A percentile compares a stretch with the other conserved stretches of the same genome.
Evolutionary conservation across 2,888 invertebrate species (phyloP).

Genomic region (Mythimna impura): DNA sequence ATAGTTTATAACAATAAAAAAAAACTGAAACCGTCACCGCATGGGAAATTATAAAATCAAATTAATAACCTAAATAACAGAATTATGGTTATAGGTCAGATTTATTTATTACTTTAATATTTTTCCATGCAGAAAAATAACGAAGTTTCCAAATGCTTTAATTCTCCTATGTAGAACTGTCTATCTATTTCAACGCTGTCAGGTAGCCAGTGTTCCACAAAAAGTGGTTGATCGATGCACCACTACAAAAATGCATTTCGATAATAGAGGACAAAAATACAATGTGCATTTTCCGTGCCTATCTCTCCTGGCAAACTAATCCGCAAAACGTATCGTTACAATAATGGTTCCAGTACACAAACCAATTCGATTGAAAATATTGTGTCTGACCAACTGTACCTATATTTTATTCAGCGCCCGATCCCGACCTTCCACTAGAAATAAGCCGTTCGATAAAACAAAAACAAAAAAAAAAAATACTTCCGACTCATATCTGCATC

Average conservation of each 20-base stretch:
- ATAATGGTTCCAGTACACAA: conserved; percentile 66
- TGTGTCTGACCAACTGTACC: conserved; percentile 62
- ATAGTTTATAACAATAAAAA: too few species aligned
- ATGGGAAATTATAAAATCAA: too few species aligned
- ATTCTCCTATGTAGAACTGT: not conserved
- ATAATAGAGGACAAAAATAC: conserved; percentile 20
- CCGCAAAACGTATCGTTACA: conserved; percentile 59
- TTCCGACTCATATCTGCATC: conserved; percentile 53
- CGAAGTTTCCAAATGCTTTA: not conserved
- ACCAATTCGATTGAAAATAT: conserved; percentile 72
- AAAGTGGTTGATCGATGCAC: conserved; percentile 25
- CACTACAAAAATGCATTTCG: conserved; percentile 32
- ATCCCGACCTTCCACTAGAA: conserved; percentile 62
- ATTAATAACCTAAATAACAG: too few species aligned
- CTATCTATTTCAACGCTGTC: not conserved
- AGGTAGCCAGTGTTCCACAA: conserved; percentile 7
- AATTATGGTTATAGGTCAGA: too few species aligned
- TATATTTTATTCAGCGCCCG: conserved; percentile 75
- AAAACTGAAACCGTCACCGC: not conserved
- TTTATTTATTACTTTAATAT: too few species aligned
- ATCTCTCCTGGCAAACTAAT: conserved; percentile 50
- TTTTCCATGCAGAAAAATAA: not conserved
- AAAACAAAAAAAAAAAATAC: conserved; percentile 53
- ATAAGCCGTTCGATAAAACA: conserved; percentile 59
- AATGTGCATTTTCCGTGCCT: conserved; percentile 27